A percentile compares a stretch with the other conserved stretches of the same genome.
Evolutionary conservation across 2,888 invertebrate species (phyloP).

Genomic region (Macrophya annulata): DNA sequence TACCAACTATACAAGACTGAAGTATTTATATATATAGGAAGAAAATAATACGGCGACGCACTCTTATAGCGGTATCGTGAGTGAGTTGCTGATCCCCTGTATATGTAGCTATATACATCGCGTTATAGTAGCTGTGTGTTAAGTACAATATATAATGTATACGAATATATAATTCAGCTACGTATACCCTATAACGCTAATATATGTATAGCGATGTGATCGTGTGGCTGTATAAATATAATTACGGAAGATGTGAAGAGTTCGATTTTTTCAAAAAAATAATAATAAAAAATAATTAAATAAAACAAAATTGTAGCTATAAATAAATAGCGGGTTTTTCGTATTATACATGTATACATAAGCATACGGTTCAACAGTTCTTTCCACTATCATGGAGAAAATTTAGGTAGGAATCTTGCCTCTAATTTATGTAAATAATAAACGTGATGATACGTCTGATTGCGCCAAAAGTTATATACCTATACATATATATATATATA

Average conservation of each 20-base stretch:
- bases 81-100: not conserved
- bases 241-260: not conserved
- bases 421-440: not conserved
- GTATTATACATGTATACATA: not conserved
- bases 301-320: not conserved
- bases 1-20: not conserved
- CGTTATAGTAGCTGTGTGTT: not conserved
- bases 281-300: not conserved
- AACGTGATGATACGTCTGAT: not conserved
- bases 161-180: not conserved
- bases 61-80: conserved; percentile 52
- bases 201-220: not conserved
- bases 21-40: conserved; percentile 15
- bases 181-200: not conserved
- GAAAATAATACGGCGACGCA: conserved; percentile 18
- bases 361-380: not conserved
- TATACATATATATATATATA: not conserved
- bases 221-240: not conserved
- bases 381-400: not conserved
- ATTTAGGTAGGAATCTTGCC: not conserved
- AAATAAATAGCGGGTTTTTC: conserved; percentile 7
- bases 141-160: not conserved
- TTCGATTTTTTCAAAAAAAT: not conserved
- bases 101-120: not conserved
- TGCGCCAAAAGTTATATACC: not conserved